phyloP scores from a whole-genome alignment of 2,797 vertebrate species.

The Tenualosa ilisha region DNA sequence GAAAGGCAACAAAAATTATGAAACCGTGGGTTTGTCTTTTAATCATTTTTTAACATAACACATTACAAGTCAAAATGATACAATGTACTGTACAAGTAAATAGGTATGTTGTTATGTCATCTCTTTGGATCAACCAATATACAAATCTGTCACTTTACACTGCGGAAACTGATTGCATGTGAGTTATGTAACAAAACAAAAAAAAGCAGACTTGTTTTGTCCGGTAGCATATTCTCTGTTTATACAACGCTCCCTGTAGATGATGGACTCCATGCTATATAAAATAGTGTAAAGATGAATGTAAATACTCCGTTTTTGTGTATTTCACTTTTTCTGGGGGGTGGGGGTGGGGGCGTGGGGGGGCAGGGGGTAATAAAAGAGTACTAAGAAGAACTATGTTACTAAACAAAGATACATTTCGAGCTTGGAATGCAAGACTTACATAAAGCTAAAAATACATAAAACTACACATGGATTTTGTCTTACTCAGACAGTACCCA shows the following conservation, averaged over 20 bases:
- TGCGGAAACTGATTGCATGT: constrained; percentile 79
- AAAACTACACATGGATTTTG: constrained; percentile 71
- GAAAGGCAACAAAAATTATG: constrained; percentile 58
- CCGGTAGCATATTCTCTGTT: constrained; percentile 63
- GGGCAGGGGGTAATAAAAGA: constrained; percentile 65
- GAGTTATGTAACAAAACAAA: constrained; percentile 73
- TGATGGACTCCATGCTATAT: constrained; percentile 72
- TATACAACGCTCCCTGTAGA: constrained; percentile 77
- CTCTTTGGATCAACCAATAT: constrained; percentile 88
- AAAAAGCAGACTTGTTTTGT: constrained; percentile 63
- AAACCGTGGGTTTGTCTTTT: constrained; percentile 80
- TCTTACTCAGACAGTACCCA: constrained; percentile 66
- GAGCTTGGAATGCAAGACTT: constrained; percentile 83
- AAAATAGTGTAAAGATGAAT: constrained; percentile 75
- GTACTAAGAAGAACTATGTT: constrained; percentile 72
- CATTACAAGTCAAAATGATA: constrained; percentile 82
- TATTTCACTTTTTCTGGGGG: constrained; percentile 59
- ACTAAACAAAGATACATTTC: constrained; percentile 76
- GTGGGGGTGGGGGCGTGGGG: constrained; percentile 33
- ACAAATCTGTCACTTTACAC: constrained; percentile 81
- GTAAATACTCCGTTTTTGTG: constrained; percentile 67
- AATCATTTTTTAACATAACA: constrained; percentile 84
- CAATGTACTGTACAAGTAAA: constrained; percentile 83
- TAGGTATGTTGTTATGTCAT: constrained; percentile 82
- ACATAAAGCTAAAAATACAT: constrained; percentile 77